Base-by-base conservation (phyloP, 2,888 invertebrate genomes). In the Nomada ferruginata region DNA sequence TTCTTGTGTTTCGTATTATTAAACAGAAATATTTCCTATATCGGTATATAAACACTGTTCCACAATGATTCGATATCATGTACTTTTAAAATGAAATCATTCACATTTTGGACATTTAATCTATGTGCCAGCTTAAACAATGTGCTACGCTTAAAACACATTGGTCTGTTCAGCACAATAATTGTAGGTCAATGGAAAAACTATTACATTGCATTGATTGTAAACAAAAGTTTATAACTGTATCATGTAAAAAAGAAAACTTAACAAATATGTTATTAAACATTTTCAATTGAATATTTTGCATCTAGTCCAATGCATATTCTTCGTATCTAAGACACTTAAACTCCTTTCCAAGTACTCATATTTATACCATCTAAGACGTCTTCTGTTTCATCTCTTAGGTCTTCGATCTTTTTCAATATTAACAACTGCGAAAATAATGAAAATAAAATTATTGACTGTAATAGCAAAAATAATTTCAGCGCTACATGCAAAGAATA, bases 381-480 rank as follows among this genome's bases (percentile, higher is more conserved):
- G 70, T 96, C 96, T 91, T 97, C 97, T 0, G 97, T 97, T 94
- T 98, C 97, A 77, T 98, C 98, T 85, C 97, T 95, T 72, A 98
- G 94, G 89, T 97, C 96, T 92, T 98, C 98, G n/a, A 97, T 96
- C 94, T 97, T 97, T 93, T 97, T 97, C 91, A 97, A 95, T 68
- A 98, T 94, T 42, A 75, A 29, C 65, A 87, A 63, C 85, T 85
- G 66, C 18, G 72, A 84, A 76, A 78, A 57, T 36, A 60, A 76
- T n/a, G 44, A 60, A 66, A 61, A 75, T 64, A 61, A 66, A 65
- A 69, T 36, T 68, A 71, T 63, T 52, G 29, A 64, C 18, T 47
- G 44, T 13, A 11, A 26, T 60, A 36, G 42, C 18, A 44, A 2
- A 36, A 61, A n/a, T 63, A 66, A 23, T 63, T n/a, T 59, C 20